These are phyloP conservation scores for Scomberomorus guttatus DNA, from an alignment of 2,797 vertebrate genomes.

Conservation along the genomic window DNA sequence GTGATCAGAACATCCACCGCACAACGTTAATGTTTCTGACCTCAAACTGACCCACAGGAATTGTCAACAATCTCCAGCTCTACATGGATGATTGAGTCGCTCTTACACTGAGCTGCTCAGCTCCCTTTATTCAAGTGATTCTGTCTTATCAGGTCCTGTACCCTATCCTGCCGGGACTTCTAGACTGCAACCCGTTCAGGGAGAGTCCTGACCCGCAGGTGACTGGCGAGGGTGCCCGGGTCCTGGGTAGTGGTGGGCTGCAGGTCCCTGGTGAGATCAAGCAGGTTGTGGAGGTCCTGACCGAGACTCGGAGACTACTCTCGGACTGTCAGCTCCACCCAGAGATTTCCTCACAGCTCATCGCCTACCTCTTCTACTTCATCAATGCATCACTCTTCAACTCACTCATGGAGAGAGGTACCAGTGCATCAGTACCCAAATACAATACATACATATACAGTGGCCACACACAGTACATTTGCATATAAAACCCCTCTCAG, in stretches of 20 bases:
- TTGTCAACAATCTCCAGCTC: slow-evolving; percentile 50
- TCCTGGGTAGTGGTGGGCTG: slow-evolving; percentile 59
- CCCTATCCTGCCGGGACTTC: slow-evolving; percentile 80
- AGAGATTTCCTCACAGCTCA: slow-evolving; percentile 84
- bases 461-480: neutral
- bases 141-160: slow-evolving; percentile 81
- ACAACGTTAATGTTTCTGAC: slow-evolving; percentile 66
- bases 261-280: slow-evolving; percentile 73
- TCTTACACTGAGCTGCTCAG: slow-evolving; percentile 15
- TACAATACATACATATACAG: neutral
- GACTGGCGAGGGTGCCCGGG: slow-evolving; percentile 42
- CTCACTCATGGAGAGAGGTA: slow-evolving; percentile 89
- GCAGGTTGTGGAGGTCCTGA: slow-evolving; percentile 79
- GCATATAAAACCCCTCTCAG: neutral
- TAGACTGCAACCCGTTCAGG: slow-evolving; percentile 86
- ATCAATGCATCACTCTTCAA: slow-evolving; percentile 89
- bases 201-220: slow-evolving; percentile 50
- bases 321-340: slow-evolving; percentile 81
- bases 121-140: neutral
- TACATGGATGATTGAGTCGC: slow-evolving; percentile 37
- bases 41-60: slow-evolving; percentile 72
- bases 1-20: slow-evolving; percentile 58
- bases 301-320: slow-evolving; percentile 75
- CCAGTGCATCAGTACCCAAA: neutral
- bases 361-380: slow-evolving; percentile 89